Evolutionary conservation across 1,140 invertebrate genomes (phyloP), one percentile per base, ranked within the genome.

Genomic region (Drosophila baimaii): DNA sequence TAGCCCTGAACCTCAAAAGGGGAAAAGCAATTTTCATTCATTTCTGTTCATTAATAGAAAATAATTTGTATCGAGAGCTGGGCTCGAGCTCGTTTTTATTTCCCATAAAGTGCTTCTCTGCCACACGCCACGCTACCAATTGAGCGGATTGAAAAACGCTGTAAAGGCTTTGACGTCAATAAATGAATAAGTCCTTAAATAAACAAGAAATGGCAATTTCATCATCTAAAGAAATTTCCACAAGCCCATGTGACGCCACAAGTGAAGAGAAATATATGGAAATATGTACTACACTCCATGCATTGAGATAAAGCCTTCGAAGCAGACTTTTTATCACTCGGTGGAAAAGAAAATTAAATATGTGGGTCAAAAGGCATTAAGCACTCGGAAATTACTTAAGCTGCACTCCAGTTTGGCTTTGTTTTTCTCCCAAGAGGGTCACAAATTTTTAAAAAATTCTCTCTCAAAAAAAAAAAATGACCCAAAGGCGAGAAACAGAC

Each of bases 31-130:
- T 79, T 79, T 75, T 71, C 46, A 78, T 61, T 65, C 57, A 66
- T 46, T 79, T 79, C 56, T 56, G 66, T 77, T 69, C 71, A 81
- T 85, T 85, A 86, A 85, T 85, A 82, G 75, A 86, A 85, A 86
- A 58, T 74, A 85, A 86, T 85, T 86, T 58, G 52, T 71, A 17
- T 75, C 31, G 54, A 61, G 31, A 39, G 44, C 44, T 70, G 61
- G 35, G 64, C 51, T 49, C 47, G n/a, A 5, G 41, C 39, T 56
- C 46, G 25, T 47, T 37, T 63, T 51, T 44, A 35, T 21, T 52
- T 62, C 62, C 49, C 39, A 49, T 43, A 17, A 46, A 55, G 25
- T n/a, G 59, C 17, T 47, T 56, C 19, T 21, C 29, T 33, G 65
- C 71, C 65, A 57, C 51, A 71, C 65, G 65, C 68, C 51, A 71